Percentiles rank a stretch among this genome's conserved stretches.
Conservation (phyloP, 2,888 invertebrate genomes). For the Bibio marci region DNA sequence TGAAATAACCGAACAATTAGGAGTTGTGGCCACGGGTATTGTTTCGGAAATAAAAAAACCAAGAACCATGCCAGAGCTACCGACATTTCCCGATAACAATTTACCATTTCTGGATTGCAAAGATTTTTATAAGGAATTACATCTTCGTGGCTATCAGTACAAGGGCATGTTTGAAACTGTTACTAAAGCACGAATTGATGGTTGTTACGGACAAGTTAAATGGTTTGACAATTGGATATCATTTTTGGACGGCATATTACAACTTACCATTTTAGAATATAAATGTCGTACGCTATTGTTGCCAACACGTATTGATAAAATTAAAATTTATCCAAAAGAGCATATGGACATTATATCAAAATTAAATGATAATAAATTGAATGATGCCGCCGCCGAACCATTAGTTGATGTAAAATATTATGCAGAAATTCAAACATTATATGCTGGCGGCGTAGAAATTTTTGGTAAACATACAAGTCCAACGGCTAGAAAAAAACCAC, state of each 20-base stretch:
- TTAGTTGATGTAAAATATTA: constrained; percentile 22
- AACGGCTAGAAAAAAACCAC: constrained; percentile 47
- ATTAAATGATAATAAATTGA: constrained; percentile 20
- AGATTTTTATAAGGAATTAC: constrained; percentile 44
- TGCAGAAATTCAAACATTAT: constrained; percentile 20
- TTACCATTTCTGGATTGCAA: constrained; percentile 27
- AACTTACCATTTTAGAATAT: constrained; percentile 54
- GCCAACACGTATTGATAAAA: constrained; percentile 48
- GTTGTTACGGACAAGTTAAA: constrained; percentile 38
- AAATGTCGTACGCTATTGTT: constrained; percentile 52
- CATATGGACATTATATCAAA: constrained; percentile 35
- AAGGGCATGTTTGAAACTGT: constrained; percentile 36
- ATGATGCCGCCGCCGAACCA: constrained; percentile 19
- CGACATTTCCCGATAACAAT: constrained; percentile 14
- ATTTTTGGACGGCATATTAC: constrained; percentile 70
- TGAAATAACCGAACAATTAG: constrained; percentile 50
- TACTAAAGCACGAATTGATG: constrained; percentile 41
- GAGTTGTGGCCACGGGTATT: constrained; percentile 50
- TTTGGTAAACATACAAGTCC: constrained; percentile 53
- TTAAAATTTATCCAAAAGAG: constrained; percentile 48
- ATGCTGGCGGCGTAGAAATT: constrained; percentile 61
- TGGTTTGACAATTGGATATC: constrained; percentile 69
- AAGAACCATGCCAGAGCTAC: constrained; percentile 4
- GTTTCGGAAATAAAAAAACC: constrained; percentile 39
- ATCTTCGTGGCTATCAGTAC: constrained; percentile 45